A percentile compares a stretch with the other conserved stretches of the same genome.
Evolutionary conservation across 53 echinoderm and acorn worm species (phyloP).

Genomic region (Astropecten irregularis): DNA sequence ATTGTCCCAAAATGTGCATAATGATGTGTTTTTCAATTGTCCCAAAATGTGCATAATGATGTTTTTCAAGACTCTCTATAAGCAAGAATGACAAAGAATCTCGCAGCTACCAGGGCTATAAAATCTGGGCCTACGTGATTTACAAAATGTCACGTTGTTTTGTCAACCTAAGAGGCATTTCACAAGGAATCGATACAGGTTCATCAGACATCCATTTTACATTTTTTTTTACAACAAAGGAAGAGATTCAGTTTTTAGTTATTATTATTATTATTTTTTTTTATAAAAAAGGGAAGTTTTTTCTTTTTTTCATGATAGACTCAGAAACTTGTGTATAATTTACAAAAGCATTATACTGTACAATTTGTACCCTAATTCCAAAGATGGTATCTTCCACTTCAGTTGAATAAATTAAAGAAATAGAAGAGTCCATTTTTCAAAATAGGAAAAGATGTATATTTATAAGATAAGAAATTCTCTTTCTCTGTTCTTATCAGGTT

Average conservation of each 20-base stretch:
- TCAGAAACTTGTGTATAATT: slow-evolving; percentile 12
- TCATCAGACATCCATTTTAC: background rate
- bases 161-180: background rate
- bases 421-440: slow-evolving; percentile 20
- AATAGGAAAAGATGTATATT: slow-evolving; percentile 10
- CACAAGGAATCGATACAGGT: no score
- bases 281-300: slow-evolving; percentile 24
- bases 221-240: slow-evolving; percentile 11
- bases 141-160: no score
- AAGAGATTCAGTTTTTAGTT: no score
- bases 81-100: no score
- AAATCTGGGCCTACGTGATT: no score
- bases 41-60: no score
- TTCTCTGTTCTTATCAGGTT: background rate
- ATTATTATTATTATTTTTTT: no score
- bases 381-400: slow-evolving; percentile 5
- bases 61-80: no score
- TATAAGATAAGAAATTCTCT: background rate
- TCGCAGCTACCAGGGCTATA: no score
- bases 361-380: background rate
- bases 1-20: no score
- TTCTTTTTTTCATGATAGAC: slow-evolving; percentile 1
- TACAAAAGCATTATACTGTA: slow-evolving; percentile 30
- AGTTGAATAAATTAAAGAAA: slow-evolving; percentile 48
- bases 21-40: no score